phyloP scores from a whole-genome alignment of 2,113 vertebrate species.

The Pteropus alecto region DNA sequence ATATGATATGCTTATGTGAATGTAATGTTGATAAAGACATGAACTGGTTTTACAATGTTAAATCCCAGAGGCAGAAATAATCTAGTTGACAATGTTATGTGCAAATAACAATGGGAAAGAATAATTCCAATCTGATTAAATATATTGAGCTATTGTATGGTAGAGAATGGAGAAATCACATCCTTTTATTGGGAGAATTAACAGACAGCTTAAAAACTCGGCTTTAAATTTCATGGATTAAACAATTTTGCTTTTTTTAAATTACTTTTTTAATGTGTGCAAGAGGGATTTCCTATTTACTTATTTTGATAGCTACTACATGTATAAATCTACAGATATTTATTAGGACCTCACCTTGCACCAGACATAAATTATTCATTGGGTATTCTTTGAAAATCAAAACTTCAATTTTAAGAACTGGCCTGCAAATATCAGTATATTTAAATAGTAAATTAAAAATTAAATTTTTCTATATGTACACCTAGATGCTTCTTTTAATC shows the following conservation, averaged over 20 bases:
- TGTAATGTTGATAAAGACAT: background rate
- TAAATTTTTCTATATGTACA: background rate
- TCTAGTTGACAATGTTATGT: background rate
- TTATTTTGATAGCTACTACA: background rate
- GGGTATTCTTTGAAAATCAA: background rate
- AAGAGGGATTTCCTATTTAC: background rate
- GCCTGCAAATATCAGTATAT: background rate
- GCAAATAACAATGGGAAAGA: background rate
- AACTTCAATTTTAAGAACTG: background rate
- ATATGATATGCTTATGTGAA: background rate
- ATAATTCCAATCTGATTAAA: background rate
- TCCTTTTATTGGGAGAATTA: background rate
- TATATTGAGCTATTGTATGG: background rate
- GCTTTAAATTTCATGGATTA: background rate
- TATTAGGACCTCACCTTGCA: background rate
- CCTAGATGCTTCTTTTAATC: background rate
- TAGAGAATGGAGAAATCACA: background rate
- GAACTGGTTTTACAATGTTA: background rate
- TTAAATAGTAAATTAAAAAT: background rate
- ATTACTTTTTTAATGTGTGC: background rate
- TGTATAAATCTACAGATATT: background rate
- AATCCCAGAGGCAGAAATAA: background rate
- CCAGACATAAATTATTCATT: background rate
- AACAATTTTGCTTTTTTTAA: background rate
- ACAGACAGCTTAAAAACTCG: background rate